phyloP scores from a whole-genome alignment of 2,797 vertebrate species.

The Echeneis naucrates region DNA sequence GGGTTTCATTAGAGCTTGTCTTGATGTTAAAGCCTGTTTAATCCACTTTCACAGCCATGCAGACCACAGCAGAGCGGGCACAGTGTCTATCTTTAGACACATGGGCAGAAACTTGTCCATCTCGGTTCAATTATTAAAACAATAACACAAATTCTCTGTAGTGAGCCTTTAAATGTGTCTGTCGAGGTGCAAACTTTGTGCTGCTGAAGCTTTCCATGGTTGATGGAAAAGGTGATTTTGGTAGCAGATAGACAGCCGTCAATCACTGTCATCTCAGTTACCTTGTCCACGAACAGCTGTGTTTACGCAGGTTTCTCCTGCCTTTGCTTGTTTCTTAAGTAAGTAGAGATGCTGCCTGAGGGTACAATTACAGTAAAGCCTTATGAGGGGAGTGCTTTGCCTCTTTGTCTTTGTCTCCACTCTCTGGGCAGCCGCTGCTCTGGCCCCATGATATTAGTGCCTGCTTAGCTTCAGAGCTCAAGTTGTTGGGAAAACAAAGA shows the following conservation, averaged over 20 bases:
- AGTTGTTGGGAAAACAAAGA: slow-evolving; percentile 44
- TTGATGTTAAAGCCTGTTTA: slow-evolving; percentile 82
- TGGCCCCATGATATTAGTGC: slow-evolving; percentile 40
- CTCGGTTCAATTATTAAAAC: slow-evolving; percentile 68
- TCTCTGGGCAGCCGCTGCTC: slow-evolving; percentile 59
- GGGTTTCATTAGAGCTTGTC: slow-evolving; percentile 82
- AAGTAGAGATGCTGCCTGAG: slow-evolving; percentile 47
- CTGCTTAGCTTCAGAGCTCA: slow-evolving; percentile 65
- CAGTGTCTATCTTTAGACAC: slow-evolving; percentile 77
- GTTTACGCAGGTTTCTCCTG: slow-evolving; percentile 14
- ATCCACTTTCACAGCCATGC: slow-evolving; percentile 82
- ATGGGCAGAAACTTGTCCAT: slow-evolving; percentile 62
- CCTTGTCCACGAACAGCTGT: slow-evolving; percentile 45
- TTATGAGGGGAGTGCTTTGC: slow-evolving; percentile 57
- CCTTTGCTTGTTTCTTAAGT: slow-evolving; percentile 26
- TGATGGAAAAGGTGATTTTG: slow-evolving; percentile 9
- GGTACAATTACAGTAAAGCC: slow-evolving; percentile 68
- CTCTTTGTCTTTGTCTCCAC: slow-evolving; percentile 58
- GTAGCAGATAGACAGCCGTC: slow-evolving; percentile 50
- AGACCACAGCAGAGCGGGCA: slow-evolving; percentile 68
- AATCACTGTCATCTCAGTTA: slow-evolving; percentile 48
- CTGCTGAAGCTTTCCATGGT: slow-evolving; percentile 1
- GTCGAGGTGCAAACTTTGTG: slow-evolving; percentile 13
- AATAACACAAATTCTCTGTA: slow-evolving; percentile 39
- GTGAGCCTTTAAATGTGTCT: slow-evolving; percentile 40